A percentile compares a stretch with the other conserved stretches of the same genome.
Evolutionary conservation across 2,888 invertebrate genomes (phyloP).

Genomic region (Tetheella fluctuosa): DNA sequence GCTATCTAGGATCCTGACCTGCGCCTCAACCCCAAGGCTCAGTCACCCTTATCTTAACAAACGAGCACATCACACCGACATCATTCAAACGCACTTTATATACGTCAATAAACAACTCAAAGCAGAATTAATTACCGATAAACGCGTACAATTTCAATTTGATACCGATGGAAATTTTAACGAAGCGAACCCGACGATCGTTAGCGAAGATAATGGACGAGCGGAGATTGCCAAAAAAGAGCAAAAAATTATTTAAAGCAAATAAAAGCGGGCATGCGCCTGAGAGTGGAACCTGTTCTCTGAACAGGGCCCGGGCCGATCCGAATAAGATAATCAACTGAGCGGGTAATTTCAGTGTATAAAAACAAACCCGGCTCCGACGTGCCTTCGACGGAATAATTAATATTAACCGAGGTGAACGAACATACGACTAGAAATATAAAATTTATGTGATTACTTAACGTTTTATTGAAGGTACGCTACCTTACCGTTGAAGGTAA

Average conservation of each 20-base stretch:
- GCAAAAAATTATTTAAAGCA: constrained; percentile 80
- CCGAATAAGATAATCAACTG: constrained; percentile 79
- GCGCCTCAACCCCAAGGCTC: constrained; percentile 63
- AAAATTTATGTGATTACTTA: constrained; percentile 40
- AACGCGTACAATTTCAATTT: constrained; percentile 66
- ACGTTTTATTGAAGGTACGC: constrained; percentile 36
- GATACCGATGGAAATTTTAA: constrained; percentile 74
- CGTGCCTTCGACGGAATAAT: constrained; percentile 65
- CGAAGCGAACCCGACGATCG: constrained; percentile 73
- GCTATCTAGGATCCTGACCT: constrained; percentile 75
- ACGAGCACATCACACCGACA: constrained; percentile 75
- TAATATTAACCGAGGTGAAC: constrained; percentile 65
- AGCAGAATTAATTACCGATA: constrained; percentile 60
- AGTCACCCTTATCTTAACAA: constrained; percentile 73
- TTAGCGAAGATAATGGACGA: constrained; percentile 75
- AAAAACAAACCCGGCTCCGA: constrained; percentile 61
- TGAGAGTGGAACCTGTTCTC: constrained; percentile 66
- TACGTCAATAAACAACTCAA: constrained; percentile 68
- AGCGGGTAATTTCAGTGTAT: constrained; percentile 70
- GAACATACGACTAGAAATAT: constrained; percentile 44
- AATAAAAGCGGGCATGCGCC: constrained; percentile 77
- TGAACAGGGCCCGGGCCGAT: constrained; percentile 58
- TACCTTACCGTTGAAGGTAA: constrained; percentile 13
- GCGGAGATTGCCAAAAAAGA: constrained; percentile 77
- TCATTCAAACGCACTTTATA: constrained; percentile 52